Percentiles rank a stretch among this genome's conserved stretches.
Evolutionary conservation across 2,888 invertebrate genomes (phyloP).

Genomic region (Heteromurus nitidus): DNA sequence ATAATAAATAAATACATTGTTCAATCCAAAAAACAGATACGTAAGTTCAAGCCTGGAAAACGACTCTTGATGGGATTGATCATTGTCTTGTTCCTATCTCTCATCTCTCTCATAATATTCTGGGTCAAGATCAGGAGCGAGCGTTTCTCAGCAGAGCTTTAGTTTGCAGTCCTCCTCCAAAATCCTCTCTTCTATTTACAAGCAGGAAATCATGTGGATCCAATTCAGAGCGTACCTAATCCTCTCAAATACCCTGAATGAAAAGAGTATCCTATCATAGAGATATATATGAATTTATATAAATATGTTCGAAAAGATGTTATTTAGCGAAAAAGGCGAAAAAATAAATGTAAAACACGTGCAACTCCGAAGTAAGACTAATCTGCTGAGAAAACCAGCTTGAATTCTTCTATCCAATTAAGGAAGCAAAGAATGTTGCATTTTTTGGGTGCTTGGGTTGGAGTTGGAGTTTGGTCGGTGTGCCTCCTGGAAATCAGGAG

Average conservation of each 20-base stretch:
- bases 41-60: conserved; percentile 31
- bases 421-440: conserved; percentile 30
- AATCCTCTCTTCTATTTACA: no score
- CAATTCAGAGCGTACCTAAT: not conserved
- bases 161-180: no score
- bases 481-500: conserved; percentile 16
- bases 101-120: not conserved
- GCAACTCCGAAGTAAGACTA: conserved; percentile 2
- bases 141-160: no score
- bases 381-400: conserved; percentile 17
- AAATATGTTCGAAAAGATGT: no score
- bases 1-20: not conserved
- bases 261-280: no score
- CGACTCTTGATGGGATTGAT: conserved; percentile 11
- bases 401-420: conserved; percentile 44
- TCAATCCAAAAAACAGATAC: conserved; percentile 34
- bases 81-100: not conserved
- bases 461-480: no score
- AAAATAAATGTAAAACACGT: conserved; percentile 43
- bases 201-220: conserved; percentile 4
- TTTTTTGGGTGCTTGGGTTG: conserved; percentile 24
- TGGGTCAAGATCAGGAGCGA: not conserved
- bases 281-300: not conserved
- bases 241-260: not conserved
- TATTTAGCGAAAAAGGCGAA: conserved; percentile 12